phyloP scores from a whole-genome alignment of 2,113 vertebrate genomes.

The Smithornis capensis region DNA sequence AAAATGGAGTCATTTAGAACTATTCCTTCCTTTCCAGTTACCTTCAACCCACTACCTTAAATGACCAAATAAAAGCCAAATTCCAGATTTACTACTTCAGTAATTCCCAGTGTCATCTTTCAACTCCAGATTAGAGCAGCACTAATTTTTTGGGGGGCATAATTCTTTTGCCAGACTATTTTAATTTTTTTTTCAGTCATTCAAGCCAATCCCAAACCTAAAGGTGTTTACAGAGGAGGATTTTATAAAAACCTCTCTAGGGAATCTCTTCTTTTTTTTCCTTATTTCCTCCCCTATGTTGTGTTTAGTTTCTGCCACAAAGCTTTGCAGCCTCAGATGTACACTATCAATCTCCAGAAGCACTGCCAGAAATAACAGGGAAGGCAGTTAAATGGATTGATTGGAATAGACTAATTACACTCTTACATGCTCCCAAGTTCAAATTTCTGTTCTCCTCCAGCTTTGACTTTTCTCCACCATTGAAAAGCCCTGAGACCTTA shows the following conservation, averaged over 20 bases:
- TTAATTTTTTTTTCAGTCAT: neutral
- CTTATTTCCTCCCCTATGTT: rapidly evolving
- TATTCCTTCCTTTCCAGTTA: neutral
- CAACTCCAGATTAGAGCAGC: neutral
- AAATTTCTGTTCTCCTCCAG: neutral
- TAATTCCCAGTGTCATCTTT: neutral
- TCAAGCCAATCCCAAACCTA: neutral
- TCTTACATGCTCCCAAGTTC: neutral
- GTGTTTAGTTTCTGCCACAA: neutral
- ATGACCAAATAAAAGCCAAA: too few species aligned
- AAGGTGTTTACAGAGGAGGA: neutral
- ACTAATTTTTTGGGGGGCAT: neutral
- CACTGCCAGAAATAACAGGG: neutral
- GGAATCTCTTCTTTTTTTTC: neutral
- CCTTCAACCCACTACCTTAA: neutral
- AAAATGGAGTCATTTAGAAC: neutral
- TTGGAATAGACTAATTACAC: neutral
- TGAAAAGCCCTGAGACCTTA: neutral
- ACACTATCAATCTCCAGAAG: neutral
- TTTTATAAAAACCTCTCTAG: neutral
- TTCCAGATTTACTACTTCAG: neutral
- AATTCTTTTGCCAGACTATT: neutral
- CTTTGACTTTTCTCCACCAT: neutral
- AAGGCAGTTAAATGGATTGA: neutral
- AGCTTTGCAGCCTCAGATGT: neutral